A percentile compares a stretch with the other conserved stretches of the same genome.
Evolutionary conservation across 2,113 vertebrate genomes (phyloP).

Genomic region (Gadus chalcogrammus): DNA sequence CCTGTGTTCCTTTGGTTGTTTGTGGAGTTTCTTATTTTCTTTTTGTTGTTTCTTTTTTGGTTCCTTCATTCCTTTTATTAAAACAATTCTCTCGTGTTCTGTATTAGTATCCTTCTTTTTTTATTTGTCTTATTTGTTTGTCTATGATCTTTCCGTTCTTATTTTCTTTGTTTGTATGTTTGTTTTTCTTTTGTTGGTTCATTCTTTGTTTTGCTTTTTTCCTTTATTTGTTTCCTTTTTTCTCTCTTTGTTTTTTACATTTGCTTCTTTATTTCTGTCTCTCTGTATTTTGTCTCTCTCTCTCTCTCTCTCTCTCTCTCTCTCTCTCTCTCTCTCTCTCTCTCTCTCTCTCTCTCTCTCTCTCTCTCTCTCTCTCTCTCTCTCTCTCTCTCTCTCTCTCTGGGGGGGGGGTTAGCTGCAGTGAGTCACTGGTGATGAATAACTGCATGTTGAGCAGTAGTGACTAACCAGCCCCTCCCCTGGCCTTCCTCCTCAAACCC

Average conservation of each 20-base stretch:
- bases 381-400: constrained; percentile 20
- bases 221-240: too few relatives aligned
- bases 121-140: too few relatives aligned
- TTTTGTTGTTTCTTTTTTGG: not conserved
- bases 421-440: constrained; percentile 49
- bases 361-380: not conserved
- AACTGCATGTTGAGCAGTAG: constrained; percentile 74
- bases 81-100: too few relatives aligned
- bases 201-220: too few relatives aligned
- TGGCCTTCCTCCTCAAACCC: constrained; percentile 57
- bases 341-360: constrained; percentile 20
- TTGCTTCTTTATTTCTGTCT: too few relatives aligned
- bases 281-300: not conserved
- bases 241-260: too few relatives aligned
- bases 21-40: not conserved
- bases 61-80: too few relatives aligned
- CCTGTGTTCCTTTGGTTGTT: constrained; percentile 2
- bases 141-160: too few relatives aligned
- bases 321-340: not conserved
- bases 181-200: too few relatives aligned
- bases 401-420: not conserved
- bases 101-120: too few relatives aligned
- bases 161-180: too few relatives aligned
- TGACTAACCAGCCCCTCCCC: constrained; percentile 75
- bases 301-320: constrained; percentile 20